These are phyloP conservation scores for Otocyon megalotis DNA, from an alignment of 2,113 vertebrate genomes.

Conservation along the genomic window DNA sequence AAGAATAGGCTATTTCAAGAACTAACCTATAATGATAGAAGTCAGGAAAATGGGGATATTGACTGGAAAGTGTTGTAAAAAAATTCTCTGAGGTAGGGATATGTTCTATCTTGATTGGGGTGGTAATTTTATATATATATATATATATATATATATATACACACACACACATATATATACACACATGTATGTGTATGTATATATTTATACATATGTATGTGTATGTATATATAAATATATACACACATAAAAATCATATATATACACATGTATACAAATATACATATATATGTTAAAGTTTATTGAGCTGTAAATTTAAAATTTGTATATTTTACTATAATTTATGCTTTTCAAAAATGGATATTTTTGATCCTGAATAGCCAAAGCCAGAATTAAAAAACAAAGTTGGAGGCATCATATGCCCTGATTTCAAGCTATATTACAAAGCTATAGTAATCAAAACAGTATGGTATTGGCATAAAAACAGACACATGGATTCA, in stretches of 20 bases:
- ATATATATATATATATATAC: neutral
- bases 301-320: neutral
- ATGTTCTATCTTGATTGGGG: neutral
- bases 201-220: neutral
- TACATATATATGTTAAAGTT: neutral
- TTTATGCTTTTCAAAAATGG: neutral
- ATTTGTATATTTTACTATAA: neutral
- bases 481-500: neutral
- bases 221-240: neutral
- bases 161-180: too few relatives aligned
- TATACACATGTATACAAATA: neutral
- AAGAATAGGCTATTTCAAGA: neutral
- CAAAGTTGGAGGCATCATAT: neutral
- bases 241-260: neutral
- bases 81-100: neutral
- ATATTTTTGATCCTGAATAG: neutral
- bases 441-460: neutral
- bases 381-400: neutral
- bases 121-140: neutral
- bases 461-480: neutral
- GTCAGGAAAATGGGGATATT: neutral
- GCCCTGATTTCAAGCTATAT: neutral
- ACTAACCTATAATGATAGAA: neutral
- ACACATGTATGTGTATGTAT: neutral
- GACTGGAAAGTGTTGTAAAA: neutral